These are phyloP conservation scores for Oithona nana DNA, from an alignment of 2,888 invertebrate species.

Conservation along the genomic window DNA sequence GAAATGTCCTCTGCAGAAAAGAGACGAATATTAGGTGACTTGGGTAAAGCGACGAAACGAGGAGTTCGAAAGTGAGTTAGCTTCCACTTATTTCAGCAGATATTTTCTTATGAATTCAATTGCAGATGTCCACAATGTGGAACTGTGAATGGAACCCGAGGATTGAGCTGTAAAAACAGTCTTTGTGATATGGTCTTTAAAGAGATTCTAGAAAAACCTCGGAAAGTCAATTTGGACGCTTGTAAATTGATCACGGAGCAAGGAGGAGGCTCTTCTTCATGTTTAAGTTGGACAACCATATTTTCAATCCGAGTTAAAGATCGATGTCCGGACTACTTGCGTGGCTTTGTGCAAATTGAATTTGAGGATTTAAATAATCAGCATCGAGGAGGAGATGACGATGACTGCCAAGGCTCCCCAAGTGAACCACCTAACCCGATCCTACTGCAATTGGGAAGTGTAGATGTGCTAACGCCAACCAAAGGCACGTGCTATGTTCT, in stretches of 20 bases:
- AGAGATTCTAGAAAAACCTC: slow-evolving; percentile 14
- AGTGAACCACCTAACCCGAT: background rate
- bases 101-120: slow-evolving; percentile 25
- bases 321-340: slow-evolving; percentile 41
- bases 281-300: slow-evolving; percentile 21
- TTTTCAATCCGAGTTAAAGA: slow-evolving; percentile 50
- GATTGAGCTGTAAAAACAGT: slow-evolving; percentile 50
- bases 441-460: background rate
- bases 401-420: background rate
- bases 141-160: slow-evolving; percentile 50
- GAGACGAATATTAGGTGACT: background rate
- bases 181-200: slow-evolving; percentile 45
- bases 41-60: background rate
- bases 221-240: background rate
- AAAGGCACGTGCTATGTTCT: background rate
- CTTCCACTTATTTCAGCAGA: background rate
- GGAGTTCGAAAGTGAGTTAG: background rate
- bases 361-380: background rate
- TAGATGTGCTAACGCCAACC: background rate
- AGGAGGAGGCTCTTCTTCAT: background rate
- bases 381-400: no score
- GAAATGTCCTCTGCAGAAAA: background rate
- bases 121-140: slow-evolving; percentile 55
- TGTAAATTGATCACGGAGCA: background rate
- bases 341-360: slow-evolving; percentile 46